A percentile compares a stretch with the other conserved stretches of the same genome.
Conservation (phyloP, 2,888 invertebrate genomes). For the Drosophila meridiana region DNA sequence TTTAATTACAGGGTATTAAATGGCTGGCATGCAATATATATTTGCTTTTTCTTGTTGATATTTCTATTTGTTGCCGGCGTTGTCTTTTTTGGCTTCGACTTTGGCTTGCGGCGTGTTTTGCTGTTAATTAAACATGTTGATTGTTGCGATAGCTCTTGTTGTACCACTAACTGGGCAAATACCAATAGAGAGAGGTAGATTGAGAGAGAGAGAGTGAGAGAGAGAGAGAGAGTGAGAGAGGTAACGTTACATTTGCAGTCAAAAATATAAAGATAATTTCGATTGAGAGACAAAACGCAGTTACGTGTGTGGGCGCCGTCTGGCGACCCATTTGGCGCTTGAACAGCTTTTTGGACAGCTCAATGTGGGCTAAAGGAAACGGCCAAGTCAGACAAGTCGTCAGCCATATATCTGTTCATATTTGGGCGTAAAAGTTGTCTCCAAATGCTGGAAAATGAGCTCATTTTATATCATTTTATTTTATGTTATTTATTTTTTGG, state of each 20-base stretch:
- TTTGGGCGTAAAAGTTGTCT: slow-evolving; percentile 74
- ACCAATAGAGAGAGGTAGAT: not conserved
- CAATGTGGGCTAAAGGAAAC: slow-evolving; percentile 74
- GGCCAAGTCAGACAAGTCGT: slow-evolving; percentile 20
- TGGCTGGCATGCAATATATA: too few species aligned
- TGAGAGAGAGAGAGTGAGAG: not conserved
- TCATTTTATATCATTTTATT: slow-evolving; percentile 45
- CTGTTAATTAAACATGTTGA: slow-evolving; percentile 63
- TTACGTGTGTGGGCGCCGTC: slow-evolving; percentile 63
- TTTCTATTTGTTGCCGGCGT: slow-evolving; percentile 60
- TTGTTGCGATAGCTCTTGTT: slow-evolving; percentile 29
- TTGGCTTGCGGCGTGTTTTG: slow-evolving; percentile 54
- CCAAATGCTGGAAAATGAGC: slow-evolving; percentile 66
- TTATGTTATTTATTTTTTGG: slow-evolving; percentile 18
- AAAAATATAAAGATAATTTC: slow-evolving; percentile 6
- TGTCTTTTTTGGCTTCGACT: slow-evolving; percentile 33
- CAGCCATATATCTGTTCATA: slow-evolving; percentile 39
- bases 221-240: not conserved
- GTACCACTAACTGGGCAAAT: slow-evolving; percentile 24
- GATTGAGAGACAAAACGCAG: slow-evolving; percentile 46
- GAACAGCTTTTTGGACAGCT: slow-evolving; percentile 59
- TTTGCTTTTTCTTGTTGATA: slow-evolving; percentile 26
- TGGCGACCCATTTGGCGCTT: slow-evolving; percentile 58
- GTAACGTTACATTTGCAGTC: not conserved
- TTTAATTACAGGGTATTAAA: slow-evolving; percentile 1